Conservation (phyloP, 2,888 invertebrate genomes). For the Theodoxus fluviatilis region DNA sequence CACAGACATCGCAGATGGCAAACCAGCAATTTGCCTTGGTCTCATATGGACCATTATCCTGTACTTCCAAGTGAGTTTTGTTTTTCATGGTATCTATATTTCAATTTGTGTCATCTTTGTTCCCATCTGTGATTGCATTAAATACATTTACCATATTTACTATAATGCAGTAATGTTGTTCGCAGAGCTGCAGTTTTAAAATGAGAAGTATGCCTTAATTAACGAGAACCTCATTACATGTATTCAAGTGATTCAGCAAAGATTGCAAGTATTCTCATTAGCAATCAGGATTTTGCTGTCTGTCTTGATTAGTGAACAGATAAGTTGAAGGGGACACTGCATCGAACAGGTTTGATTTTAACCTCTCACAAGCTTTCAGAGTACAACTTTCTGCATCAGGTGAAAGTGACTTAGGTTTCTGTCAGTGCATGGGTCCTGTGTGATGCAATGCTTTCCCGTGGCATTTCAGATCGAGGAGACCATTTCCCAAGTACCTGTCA, state of each 20-base stretch:
- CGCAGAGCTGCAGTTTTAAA: no score
- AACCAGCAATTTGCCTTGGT: slow-evolving; percentile 94
- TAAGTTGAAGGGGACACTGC: no score
- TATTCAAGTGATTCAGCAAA: no score
- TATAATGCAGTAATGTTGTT: no score
- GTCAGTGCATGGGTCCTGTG: not conserved
- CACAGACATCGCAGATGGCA: slow-evolving; percentile 93
- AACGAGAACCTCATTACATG: no score
- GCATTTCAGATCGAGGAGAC: slow-evolving; percentile 54
- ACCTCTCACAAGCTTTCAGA: not conserved
- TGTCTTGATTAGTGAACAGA: no score
- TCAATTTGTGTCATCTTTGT: not conserved
- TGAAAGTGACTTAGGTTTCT: not conserved
- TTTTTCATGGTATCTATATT: not conserved
- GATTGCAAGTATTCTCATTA: no score
- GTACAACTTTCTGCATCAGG: not conserved
- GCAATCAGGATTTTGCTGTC: no score
- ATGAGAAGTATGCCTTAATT: no score
- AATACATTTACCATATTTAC: no score
- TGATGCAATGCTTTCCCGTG: not conserved
- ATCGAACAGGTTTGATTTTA: not conserved
- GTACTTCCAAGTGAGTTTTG: slow-evolving; percentile 87
- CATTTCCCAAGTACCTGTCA: slow-evolving; percentile 37
- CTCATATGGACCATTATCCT: slow-evolving; percentile 98
- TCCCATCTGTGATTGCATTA: no score